Base-by-base conservation (phyloP, 2,797 vertebrate species). In the Varecia variegata region DNA sequence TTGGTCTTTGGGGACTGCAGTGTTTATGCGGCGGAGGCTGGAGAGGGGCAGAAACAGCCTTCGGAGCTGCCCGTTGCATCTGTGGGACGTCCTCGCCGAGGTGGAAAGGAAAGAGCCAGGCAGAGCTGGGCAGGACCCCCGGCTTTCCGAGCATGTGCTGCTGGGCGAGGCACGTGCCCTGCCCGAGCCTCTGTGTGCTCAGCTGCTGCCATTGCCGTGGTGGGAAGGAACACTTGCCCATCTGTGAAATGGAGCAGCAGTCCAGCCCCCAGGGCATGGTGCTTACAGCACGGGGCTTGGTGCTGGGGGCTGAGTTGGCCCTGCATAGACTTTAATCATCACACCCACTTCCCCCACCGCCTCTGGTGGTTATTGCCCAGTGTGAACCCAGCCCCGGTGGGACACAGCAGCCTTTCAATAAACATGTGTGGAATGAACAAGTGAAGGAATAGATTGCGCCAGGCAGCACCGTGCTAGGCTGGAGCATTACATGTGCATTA, bases 21-120 rank as follows among this genome's bases (percentile, higher is more conserved):
- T 18, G 43, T 54, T 32, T 23, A 20, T 62, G 89, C 58, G 14
- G 47, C 73, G 77, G 2, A 67, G 68, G 67, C 38, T 1, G 9
- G 38, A 70, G 20, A 43, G 15, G 6, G 0, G 67, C 27, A 38
- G 65, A 35, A 20, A 3, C 1, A 12, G 30, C 87, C 62, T 20
- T 50, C 20, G 7, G 73, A 86, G 74, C 73, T 14, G 68, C 27
- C 74, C 38, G 1, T 0, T 0, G 30, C 21, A 2, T 27, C 68
- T 9, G 3, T 4, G 47, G 68, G 85, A 13, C 0, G 0, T 8
- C 43, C 40, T 2, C 0, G 0, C 30, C 1, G 0, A 21, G 6
- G 18, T 10, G 50, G 43, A 15, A 5, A 27, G 17, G 23, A 27
- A 67, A 62, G 56, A 80, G 60, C 43, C 6, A 0, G 35, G 13